Base-by-base conservation (phyloP, 2,797 vertebrate genomes). In the Halcyon smyrnensis region DNA sequence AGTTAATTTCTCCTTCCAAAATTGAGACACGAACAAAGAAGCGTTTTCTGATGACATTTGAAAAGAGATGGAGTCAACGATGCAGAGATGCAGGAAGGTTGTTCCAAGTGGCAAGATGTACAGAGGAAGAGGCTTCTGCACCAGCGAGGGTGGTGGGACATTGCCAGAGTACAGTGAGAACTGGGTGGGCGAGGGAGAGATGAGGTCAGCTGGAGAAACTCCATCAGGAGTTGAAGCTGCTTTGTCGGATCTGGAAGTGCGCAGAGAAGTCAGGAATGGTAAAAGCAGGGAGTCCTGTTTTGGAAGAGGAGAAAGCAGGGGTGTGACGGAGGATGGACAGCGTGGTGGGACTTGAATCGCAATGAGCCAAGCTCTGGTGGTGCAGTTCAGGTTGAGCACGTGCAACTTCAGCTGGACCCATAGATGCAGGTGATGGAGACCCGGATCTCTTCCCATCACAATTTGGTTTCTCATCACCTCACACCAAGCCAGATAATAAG, bases 341-440 rank as follows among this genome's bases (percentile, higher is more conserved):
- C 9, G 15, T 7, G 6, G 48, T 24, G 76, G 41, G 41, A 41
- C 30, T 46, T 18, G 18, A 16, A 19, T 13, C 7, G 1, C 11
- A 4, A 0, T 0, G 2, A 64, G 51, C 37, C 28, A 1, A 28
- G 15, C 25, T 0, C 18, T 9, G 3, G 6, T 4, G 0, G 7
- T 3, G n/a, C 18, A 0, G 21, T 5, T n/a, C 6, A 14, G 56
- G n/a, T 4, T 4, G 65, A 56, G 46, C 50, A n/a, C 1, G 1
- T 13, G 45, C 54, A 46, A 0, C 54, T 64, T 13, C 62, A 32
- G 28, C 21, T 9, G 1, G 41, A 8, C 15, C 17, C 20, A 8
- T 2, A 15, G 67, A 1, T 18, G 45, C 7, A 27, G 11, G 6
- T 25, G 51, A 2, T 8, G 68, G 46, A 69, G 25, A 21, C 15